These are phyloP conservation scores for Clusia tigrina DNA, from an alignment of 2,888 invertebrate species.

Conservation along the genomic window DNA sequence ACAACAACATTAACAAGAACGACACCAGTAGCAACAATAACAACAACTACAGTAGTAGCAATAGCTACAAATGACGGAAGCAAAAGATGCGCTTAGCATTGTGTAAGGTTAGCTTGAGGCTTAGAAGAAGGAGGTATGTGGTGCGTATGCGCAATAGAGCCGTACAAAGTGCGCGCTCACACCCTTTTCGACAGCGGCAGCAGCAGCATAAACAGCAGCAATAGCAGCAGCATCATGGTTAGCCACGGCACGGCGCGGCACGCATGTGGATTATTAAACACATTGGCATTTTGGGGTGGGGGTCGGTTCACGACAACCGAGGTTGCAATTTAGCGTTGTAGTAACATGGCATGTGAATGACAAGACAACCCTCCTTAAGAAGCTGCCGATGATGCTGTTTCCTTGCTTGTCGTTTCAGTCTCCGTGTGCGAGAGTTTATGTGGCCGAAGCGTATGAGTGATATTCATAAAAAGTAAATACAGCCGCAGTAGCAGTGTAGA, in stretches of 20 bases:
- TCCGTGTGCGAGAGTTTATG: not conserved
- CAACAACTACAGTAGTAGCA: too few relatives aligned
- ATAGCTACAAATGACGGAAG: too few relatives aligned
- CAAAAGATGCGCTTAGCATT: not conserved
- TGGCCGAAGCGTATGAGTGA: too few relatives aligned
- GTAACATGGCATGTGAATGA: conserved; percentile 15
- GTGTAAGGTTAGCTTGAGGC: not conserved
- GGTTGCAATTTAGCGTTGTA: conserved; percentile 18
- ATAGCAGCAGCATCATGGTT: not conserved
- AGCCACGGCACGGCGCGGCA: too few relatives aligned
- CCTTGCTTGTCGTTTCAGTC: too few relatives aligned
- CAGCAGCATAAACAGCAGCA: not conserved
- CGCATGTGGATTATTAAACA: too few relatives aligned
- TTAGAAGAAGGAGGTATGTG: not conserved
- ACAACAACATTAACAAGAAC: not conserved
- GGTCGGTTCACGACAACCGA: too few relatives aligned
- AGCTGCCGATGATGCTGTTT: too few relatives aligned
- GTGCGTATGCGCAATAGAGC: too few relatives aligned
- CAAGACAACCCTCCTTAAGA: not conserved
- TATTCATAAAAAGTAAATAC: too few relatives aligned
- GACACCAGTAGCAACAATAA: not conserved
- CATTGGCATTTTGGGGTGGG: not conserved
- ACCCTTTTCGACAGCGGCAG: not conserved
- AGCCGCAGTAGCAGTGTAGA: too few relatives aligned
- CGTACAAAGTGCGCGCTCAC: not conserved